These are phyloP conservation scores for Ectemnius lituratus DNA, from an alignment of 2,888 invertebrate genomes.

Conservation along the genomic window DNA sequence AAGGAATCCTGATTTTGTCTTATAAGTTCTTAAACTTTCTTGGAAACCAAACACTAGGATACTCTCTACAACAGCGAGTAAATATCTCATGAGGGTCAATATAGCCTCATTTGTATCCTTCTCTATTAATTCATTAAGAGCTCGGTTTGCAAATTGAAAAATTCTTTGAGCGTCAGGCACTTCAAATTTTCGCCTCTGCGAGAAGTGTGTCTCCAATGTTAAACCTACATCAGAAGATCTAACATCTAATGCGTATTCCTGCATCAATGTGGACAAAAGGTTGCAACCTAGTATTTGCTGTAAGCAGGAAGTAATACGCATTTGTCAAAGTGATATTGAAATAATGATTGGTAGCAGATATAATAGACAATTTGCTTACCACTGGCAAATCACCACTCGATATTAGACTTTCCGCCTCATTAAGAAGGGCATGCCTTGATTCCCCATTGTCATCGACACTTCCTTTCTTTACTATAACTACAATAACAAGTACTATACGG, in stretches of 20 bases:
- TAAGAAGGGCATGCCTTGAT: conserved; percentile 84
- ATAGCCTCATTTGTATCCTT: conserved; percentile 79
- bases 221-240: conserved; percentile 92
- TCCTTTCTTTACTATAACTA: conserved; percentile 92
- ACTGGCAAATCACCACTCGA: conserved; percentile 83
- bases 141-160: conserved; percentile 85
- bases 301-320: conserved; percentile 60
- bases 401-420: conserved; percentile 88
- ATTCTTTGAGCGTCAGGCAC: conserved; percentile 88
- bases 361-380: conserved; percentile 73
- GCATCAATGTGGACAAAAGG: conserved; percentile 89
- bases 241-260: conserved; percentile 92
- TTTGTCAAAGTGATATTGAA: conserved; percentile 1
- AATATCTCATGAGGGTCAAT: conserved; percentile 82
- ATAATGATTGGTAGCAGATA: not conserved
- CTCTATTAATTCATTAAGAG: conserved; percentile 82
- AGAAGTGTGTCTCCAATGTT: conserved; percentile 92
- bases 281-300: conserved; percentile 92
- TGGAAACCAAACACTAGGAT: conserved; percentile 76
- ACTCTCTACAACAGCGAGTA: conserved; percentile 87
- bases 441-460: conserved; percentile 87
- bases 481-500: conserved; percentile 86
- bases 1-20: too few relatives aligned
- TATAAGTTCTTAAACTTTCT: conserved; percentile 11
- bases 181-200: conserved; percentile 92